A percentile compares a stretch with the other conserved stretches of the same genome.
phyloP scores from a whole-genome alignment of 1,140 invertebrate species.

The Drosophila miranda region DNA sequence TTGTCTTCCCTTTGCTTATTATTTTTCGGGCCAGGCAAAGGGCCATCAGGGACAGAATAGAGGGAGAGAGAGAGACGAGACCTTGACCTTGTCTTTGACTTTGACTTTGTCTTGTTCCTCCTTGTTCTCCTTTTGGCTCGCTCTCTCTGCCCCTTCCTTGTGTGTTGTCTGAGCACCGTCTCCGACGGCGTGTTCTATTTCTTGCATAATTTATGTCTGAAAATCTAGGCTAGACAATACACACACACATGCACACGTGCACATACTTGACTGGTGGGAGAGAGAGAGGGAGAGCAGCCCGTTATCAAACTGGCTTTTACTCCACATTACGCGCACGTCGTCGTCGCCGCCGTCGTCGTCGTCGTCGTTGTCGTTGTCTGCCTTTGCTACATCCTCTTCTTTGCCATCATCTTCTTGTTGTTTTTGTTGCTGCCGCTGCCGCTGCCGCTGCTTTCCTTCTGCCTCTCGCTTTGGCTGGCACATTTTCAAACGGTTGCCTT shows the following conservation, averaged over 20 bases:
- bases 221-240: conserved; percentile 70
- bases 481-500: conserved; percentile 77
- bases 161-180: conserved; percentile 1
- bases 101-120: conserved; percentile 35
- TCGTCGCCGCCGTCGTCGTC: conserved; percentile 36
- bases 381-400: too few relatives aligned
- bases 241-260: conserved; percentile 21
- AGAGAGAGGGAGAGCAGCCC: conserved; percentile 30
- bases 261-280: not conserved
- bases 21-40: not conserved
- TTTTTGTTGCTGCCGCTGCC: conserved; percentile 2
- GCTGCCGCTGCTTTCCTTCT: conserved; percentile 29
- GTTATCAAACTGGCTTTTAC: conserved; percentile 74
- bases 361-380: not conserved
- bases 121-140: conserved; percentile 30
- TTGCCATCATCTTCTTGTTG: too few relatives aligned
- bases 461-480: conserved; percentile 58
- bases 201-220: conserved; percentile 78
- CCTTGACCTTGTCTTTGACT: conserved; percentile 52
- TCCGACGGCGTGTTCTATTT: conserved; percentile 32
- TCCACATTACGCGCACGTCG: conserved; percentile 70
- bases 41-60: not conserved
- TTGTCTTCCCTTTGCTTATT: conserved; percentile 12
- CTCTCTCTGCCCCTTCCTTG: conserved; percentile 39
- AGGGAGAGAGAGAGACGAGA: conserved; percentile 10